A percentile compares a stretch with the other conserved stretches of the same genome.
Conservation (phyloP, 2,888 invertebrate genomes). For the Heteromurus nitidus region DNA sequence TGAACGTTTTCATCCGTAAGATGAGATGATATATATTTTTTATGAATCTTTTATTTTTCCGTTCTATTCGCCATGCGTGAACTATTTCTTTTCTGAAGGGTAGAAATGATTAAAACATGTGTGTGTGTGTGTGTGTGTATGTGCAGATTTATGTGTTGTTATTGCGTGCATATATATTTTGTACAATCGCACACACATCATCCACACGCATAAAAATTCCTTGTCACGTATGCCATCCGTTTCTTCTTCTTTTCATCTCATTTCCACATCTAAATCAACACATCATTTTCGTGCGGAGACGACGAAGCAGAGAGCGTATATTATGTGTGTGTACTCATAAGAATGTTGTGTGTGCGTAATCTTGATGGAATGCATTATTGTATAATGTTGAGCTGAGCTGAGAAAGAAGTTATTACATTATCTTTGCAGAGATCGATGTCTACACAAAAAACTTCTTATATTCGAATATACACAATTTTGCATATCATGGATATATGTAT, state of each 20-base stretch:
- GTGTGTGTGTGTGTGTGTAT: too few relatives aligned
- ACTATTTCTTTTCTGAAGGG: too few relatives aligned
- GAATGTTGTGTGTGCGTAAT: slow-evolving; percentile 41
- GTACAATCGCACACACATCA: slow-evolving; percentile 4
- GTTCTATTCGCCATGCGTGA: too few relatives aligned
- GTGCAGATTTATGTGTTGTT: slow-evolving; percentile 7
- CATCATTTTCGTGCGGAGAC: slow-evolving; percentile 1
- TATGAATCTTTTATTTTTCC: too few relatives aligned
- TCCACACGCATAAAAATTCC: slow-evolving; percentile 45
- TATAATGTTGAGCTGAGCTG: slow-evolving; percentile 37
- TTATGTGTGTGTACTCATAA: neutral
- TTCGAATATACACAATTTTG: slow-evolving; percentile 33
- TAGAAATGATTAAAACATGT: too few relatives aligned
- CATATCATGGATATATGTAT: too few relatives aligned
- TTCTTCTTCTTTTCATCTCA: too few relatives aligned
- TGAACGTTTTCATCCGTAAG: too few relatives aligned
- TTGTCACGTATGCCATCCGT: slow-evolving; percentile 62
- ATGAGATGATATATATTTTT: too few relatives aligned
- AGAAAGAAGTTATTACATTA: slow-evolving; percentile 62
- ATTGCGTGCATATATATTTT: slow-evolving; percentile 56
- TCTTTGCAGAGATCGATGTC: too few relatives aligned
- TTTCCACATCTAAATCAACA: slow-evolving; percentile 27
- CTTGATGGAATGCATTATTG: slow-evolving; percentile 62
- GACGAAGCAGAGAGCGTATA: neutral
- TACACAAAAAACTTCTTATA: slow-evolving; percentile 24